Conservation (phyloP, 2,797 vertebrate genomes). For the Phrynocephalus guinanensis region DNA sequence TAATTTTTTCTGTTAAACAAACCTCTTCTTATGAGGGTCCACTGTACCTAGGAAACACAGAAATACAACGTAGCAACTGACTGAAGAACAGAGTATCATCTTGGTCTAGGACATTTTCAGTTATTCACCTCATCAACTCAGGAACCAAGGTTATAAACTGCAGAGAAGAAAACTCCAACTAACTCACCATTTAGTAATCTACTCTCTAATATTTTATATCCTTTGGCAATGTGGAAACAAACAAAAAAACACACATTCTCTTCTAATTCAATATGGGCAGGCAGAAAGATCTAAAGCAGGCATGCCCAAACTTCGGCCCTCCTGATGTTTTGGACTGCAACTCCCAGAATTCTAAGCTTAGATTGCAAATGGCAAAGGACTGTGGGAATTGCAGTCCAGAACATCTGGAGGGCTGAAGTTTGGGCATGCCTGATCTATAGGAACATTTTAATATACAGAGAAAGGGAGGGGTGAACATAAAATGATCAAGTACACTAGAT, state of each 20-base stretch:
- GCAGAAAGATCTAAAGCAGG: no score
- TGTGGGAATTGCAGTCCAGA: no score
- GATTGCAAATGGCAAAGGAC: no score
- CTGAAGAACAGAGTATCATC: not conserved
- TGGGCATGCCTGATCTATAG: no score
- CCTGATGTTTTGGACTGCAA: no score
- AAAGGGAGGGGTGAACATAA: not conserved
- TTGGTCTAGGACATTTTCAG: not conserved
- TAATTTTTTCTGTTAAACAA: no score
- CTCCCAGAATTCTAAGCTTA: no score
- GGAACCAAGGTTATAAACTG: not conserved
- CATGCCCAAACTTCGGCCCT: no score
- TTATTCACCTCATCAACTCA: not conserved
- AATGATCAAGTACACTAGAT: not conserved
- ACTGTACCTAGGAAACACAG: not conserved
- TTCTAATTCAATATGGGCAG: not conserved
- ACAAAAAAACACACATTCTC: not conserved
- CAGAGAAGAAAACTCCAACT: not conserved
- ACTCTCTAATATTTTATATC: no score
- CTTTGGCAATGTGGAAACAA: not conserved
- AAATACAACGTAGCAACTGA: not conserved
- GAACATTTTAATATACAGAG: not conserved
- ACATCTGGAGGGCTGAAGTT: no score
- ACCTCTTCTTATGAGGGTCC: no score
- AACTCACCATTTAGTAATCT: not conserved